Evolutionary conservation across 2,113 vertebrate genomes (phyloP).

Genomic region (Rana temporaria): DNA sequence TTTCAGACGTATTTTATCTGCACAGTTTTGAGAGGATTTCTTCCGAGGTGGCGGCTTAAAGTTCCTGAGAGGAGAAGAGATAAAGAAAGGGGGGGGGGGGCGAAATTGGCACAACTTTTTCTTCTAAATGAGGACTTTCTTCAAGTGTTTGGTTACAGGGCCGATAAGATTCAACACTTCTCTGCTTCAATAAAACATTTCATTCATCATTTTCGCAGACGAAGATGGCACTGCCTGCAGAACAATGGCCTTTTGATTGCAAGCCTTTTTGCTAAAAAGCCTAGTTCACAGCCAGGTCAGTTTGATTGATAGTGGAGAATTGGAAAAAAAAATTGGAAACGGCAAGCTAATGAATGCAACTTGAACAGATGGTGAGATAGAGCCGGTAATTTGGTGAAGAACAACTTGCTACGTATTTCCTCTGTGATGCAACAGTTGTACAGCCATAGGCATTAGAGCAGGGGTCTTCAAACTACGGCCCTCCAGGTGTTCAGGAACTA

Average conservation of each 20-base stretch:
- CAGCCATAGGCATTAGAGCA: too few species aligned
- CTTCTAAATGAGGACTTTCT: not conserved
- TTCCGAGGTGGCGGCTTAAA: constrained; percentile 6
- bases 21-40: constrained; percentile 1
- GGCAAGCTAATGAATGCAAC: too few species aligned
- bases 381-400: too few species aligned
- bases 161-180: constrained; percentile 28
- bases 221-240: not conserved
- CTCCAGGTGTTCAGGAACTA: too few species aligned
- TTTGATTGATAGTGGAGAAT: not conserved
- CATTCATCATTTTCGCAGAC: constrained; percentile 10
- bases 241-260: constrained; percentile 29
- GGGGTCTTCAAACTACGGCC: too few species aligned
- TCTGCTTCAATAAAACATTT: constrained; percentile 10
- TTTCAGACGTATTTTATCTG: constrained; percentile 32
- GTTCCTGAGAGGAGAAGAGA: not conserved
- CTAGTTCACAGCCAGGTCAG: constrained; percentile 47
- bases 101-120: not conserved
- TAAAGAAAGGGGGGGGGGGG: not conserved
- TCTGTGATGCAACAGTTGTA: too few species aligned
- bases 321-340: not conserved
- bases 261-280: constrained; percentile 27
- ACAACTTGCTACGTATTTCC: too few species aligned
- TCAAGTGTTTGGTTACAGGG: constrained; percentile 29
- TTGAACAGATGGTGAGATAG: too few species aligned